Evolutionary conservation across 2,888 invertebrate species (phyloP), one percentile per base, ranked within the genome.

Genomic region (Octonoba sinensis): DNA sequence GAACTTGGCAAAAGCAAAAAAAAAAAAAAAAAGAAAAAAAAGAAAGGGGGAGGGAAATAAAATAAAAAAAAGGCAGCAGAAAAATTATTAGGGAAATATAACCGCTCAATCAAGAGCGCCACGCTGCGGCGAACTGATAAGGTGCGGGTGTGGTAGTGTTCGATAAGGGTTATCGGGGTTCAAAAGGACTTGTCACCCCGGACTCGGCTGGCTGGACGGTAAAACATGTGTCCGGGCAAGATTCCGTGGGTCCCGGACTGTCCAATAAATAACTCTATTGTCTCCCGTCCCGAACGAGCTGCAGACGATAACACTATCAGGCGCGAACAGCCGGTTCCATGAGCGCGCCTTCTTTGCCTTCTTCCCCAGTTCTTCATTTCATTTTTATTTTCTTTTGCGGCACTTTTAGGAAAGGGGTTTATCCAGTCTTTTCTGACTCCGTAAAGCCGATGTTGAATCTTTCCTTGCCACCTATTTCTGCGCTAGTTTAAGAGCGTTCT

Each of bases 201-300:
- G 67, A 49, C 64, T 56, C 69, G 76, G 67, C 60, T 76, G 69
- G 70, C 62, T 70, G 76, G 76, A 76, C 76, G 76, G 76, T 76
- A 76, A 76, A 76, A 76, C 76, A 76, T 76, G 76, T 76, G 76
- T 76, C 76, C 70, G 76, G 70, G 62, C 51, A 70, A 51, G 76
- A 76, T 76, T 70, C 59, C 60, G 73, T 24, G 73, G 72, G 56
- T 18, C 76, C 76, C 69, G 70, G 69, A 62, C 76, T 69, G 76
- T 76, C 76, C 76, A 76, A 76, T 76, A 76, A 76, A 76, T 76
- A 76, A 76, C 76, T 76, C 76, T 76, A 76, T 76, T 76, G 76
- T 76, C 76, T 76, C 69, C 76, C 54, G 67, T 54, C 57, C 59
- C 69, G 62, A 64, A 54, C 75, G n/a, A 75, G 27, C 18, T 57